A percentile compares a stretch with the other conserved stretches of the same genome.
Evolutionary conservation across 2,888 invertebrate genomes (phyloP).

Genomic region (Timema podura): DNA sequence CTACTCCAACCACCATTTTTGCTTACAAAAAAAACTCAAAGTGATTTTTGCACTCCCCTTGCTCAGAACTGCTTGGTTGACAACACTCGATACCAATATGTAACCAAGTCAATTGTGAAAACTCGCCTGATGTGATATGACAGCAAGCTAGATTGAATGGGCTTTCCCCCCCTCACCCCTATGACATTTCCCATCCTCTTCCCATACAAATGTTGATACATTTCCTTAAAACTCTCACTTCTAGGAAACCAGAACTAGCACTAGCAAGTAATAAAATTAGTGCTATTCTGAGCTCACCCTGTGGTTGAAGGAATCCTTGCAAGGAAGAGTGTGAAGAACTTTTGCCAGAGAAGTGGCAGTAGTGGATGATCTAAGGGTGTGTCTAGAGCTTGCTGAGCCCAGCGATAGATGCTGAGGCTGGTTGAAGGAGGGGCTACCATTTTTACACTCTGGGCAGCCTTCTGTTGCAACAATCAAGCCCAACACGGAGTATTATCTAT

Average conservation of each 20-base stretch:
- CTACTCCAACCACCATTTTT: too few relatives aligned
- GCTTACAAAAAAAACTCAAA: too few relatives aligned
- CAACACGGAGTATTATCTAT: too few relatives aligned
- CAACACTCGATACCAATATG: too few relatives aligned
- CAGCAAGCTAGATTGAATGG: background rate
- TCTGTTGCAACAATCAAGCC: constrained; percentile 43
- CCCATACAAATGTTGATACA: too few relatives aligned
- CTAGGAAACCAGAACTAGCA: too few relatives aligned
- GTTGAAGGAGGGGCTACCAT: constrained; percentile 51
- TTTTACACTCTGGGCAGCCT: constrained; percentile 55
- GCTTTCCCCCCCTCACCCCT: background rate
- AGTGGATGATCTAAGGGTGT: constrained; percentile 64
- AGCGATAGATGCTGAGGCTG: constrained; percentile 64
- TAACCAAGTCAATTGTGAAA: too few relatives aligned
- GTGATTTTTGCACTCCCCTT: too few relatives aligned
- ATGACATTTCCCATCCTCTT: too few relatives aligned
- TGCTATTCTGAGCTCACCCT: constrained; percentile 32
- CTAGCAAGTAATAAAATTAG: too few relatives aligned
- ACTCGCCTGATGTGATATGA: background rate
- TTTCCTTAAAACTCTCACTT: too few relatives aligned
- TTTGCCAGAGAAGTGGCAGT: constrained; percentile 68
- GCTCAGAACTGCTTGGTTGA: too few relatives aligned
- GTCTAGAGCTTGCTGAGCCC: constrained; percentile 68
- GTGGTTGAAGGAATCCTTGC: constrained; percentile 52
- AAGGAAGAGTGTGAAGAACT: constrained; percentile 69